These are phyloP conservation scores for Polyommatus iphigenia DNA, from an alignment of 2,888 invertebrate genomes.

Conservation along the genomic window DNA sequence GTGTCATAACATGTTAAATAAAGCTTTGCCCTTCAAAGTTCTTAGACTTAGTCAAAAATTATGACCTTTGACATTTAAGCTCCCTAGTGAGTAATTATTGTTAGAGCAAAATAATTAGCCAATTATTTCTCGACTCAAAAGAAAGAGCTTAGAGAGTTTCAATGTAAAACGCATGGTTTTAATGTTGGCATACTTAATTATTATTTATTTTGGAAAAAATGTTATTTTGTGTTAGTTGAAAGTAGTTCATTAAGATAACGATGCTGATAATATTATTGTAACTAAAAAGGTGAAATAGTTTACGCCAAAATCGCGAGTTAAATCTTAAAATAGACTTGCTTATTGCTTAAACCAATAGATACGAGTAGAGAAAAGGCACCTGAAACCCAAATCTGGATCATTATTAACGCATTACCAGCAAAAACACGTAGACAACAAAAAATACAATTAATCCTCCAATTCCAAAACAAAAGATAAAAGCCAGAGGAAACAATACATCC, in stretches of 20 bases:
- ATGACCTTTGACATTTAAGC: background rate
- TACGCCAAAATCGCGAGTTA: too few species aligned
- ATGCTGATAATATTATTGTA: too few species aligned
- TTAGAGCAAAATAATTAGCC: background rate
- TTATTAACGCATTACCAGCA: slow-evolving; percentile 29
- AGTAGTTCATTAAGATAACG: too few species aligned
- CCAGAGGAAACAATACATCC: slow-evolving; percentile 56
- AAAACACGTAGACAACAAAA: slow-evolving; percentile 26
- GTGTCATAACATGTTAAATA: slow-evolving; percentile 2
- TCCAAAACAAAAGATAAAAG: slow-evolving; percentile 39
- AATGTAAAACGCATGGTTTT: background rate
- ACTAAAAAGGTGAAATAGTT: too few species aligned
- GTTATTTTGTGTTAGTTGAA: too few species aligned
- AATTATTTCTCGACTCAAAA: slow-evolving; percentile 5
- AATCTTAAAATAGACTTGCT: background rate
- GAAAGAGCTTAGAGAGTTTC: background rate
- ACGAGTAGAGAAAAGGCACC: background rate
- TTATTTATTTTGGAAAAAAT: background rate
- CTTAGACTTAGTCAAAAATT: background rate
- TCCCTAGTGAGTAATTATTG: background rate
- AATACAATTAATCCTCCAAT: slow-evolving; percentile 34
- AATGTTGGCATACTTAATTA: background rate
- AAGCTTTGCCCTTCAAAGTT: background rate
- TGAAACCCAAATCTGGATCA: background rate
- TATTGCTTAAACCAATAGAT: background rate